Evolutionary conservation across 2,888 invertebrate genomes (phyloP).

Genomic region (Drosophila falleni): DNA sequence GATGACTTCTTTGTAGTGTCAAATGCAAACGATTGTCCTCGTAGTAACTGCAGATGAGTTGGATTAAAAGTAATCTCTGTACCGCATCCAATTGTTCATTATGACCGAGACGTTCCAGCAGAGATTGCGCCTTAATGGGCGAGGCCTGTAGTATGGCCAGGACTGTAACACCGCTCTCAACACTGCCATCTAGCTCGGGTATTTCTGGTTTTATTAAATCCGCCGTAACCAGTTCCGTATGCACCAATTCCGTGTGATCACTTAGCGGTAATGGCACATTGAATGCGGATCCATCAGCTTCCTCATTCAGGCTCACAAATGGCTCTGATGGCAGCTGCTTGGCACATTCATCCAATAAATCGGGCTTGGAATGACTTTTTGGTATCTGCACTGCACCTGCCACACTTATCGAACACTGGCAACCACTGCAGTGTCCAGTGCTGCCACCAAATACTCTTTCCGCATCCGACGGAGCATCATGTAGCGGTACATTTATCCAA

Average conservation of each 20-base stretch:
- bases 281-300: conserved; percentile 30
- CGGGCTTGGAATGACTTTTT: conserved; percentile 35
- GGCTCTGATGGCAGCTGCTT: conserved; percentile 62
- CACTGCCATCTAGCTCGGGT: conserved; percentile 31
- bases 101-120: conserved; percentile 68
- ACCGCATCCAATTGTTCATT: conserved; percentile 63
- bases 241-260: conserved; percentile 39
- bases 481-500: conserved; percentile 73
- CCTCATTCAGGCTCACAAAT: conserved; percentile 56
- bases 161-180: conserved; percentile 55
- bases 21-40: conserved; percentile 77
- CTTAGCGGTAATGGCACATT: conserved; percentile 40
- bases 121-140: conserved; percentile 58
- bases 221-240: conserved; percentile 31
- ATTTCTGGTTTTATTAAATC: conserved; percentile 46
- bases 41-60: conserved; percentile 79
- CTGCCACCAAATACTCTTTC: neutral
- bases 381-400: neutral
- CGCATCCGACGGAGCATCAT: conserved; percentile 19
- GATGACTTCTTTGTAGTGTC: conserved; percentile 75
- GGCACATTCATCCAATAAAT: conserved; percentile 42
- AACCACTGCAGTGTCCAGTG: conserved; percentile 56
- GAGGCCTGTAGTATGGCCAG: conserved; percentile 69
- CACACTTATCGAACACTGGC: conserved; percentile 44
- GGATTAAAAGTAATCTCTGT: conserved; percentile 74